A percentile compares a stretch with the other conserved stretches of the same genome.
Conservation (phyloP, 35 echinoderm and acorn worm species). For the Eucidaris tribuloides region DNA sequence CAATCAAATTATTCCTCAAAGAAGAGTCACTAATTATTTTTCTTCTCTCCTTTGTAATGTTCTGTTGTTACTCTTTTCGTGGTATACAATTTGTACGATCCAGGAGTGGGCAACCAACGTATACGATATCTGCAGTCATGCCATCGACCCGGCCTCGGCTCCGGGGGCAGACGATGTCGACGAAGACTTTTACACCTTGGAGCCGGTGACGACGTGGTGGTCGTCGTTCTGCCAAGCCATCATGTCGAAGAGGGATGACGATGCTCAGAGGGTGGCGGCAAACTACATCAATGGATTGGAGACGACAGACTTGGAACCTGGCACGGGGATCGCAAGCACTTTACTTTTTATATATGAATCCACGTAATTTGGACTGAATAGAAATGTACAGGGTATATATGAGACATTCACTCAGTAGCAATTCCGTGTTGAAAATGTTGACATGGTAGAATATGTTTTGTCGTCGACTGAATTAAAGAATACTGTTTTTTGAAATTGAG, state of each 20-base stretch:
- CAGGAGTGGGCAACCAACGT: conserved; percentile 81
- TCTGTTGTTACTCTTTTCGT: background rate
- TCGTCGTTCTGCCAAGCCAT: conserved; percentile 71
- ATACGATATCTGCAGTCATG: conserved; percentile 68
- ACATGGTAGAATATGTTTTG: no score
- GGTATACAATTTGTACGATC: background rate
- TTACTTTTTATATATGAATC: conserved; percentile 89
- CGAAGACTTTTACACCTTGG: conserved; percentile 26
- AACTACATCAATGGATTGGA: conserved; percentile 42
- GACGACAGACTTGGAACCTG: conserved; percentile 56
- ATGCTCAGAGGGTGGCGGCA: conserved; percentile 27
- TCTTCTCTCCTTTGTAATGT: no score
- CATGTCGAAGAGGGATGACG: conserved; percentile 30
- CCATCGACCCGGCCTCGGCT: conserved; percentile 68
- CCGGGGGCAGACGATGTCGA: conserved; percentile 65
- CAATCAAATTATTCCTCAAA: no score
- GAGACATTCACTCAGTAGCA: no score
- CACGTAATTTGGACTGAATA: conserved; percentile 39
- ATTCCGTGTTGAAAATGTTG: no score
- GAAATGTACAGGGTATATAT: background rate
- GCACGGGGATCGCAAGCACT: conserved; percentile 80
- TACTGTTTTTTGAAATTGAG: no score
- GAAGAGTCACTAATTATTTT: no score
- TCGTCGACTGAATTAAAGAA: no score
- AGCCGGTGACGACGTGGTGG: conserved; percentile 69